Conservation (phyloP, 2,113 vertebrate genomes). For the Peromyscus maniculatus region DNA sequence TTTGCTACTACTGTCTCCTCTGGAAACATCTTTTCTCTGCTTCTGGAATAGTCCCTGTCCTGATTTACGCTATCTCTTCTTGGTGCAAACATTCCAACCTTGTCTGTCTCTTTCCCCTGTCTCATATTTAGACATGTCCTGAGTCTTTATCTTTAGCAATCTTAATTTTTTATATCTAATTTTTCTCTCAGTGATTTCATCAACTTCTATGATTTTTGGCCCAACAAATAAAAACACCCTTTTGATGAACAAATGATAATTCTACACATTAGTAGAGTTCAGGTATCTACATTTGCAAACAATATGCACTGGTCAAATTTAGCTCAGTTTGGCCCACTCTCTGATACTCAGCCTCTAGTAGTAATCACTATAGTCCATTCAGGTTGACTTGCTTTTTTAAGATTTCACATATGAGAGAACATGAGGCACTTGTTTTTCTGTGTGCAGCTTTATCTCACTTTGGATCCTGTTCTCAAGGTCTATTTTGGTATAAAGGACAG, state of each 20-base stretch:
- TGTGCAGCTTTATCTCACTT: not conserved
- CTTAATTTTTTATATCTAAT: not conserved
- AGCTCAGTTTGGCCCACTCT: not conserved
- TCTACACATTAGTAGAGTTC: not conserved
- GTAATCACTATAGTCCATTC: not conserved
- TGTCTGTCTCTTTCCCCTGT: not conserved
- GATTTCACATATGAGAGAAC: not conserved
- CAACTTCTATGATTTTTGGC: not conserved
- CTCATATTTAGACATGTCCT: not conserved
- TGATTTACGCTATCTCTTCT: not conserved
- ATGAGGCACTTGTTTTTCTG: not conserved
- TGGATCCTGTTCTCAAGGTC: not conserved
- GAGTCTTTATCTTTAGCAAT: not conserved
- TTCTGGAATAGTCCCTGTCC: not conserved
- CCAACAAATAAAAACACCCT: not conserved
- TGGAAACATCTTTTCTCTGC: not conserved
- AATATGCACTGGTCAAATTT: not conserved
- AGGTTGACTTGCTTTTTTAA: not conserved
- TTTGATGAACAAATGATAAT: not conserved
- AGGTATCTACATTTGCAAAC: not conserved
- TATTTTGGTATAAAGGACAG: not conserved
- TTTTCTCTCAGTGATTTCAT: not conserved
- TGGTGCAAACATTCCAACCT: not conserved
- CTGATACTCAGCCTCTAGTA: not conserved
- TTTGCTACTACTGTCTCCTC: not conserved